Evolutionary conservation across 2,888 invertebrate genomes (phyloP), one percentile per base, ranked within the genome.

Genomic region (Frankliniella intonsa): DNA sequence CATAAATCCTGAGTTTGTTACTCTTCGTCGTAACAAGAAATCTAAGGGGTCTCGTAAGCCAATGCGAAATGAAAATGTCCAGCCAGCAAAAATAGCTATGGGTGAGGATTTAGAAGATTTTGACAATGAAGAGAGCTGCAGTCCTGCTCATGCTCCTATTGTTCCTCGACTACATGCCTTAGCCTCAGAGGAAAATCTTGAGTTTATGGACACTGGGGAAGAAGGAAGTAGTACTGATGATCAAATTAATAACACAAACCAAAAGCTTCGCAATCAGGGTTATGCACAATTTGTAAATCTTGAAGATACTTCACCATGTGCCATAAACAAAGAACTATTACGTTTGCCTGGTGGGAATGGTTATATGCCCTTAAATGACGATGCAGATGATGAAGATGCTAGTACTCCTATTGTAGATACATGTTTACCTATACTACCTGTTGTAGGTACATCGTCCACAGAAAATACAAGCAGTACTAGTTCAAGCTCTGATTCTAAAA

Each of bases 151-250:
- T 55, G 55, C 14, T 12, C 69, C 69, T 76, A 9, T 25, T 8
- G 49, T 83, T 79, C 83, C 83, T 27, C 69, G 82, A 55, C 83
- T 83, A n/a, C 83, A 83, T 22, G 81, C 84, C 22, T 14, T 87
- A 83, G 86, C 87, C n/a, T 93, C 94, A 81, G 89, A 93, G 80
- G 95, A 95, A 84, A 93, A 94, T 86, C 93, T 96, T 84, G 95
- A 95, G 86, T 96, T 94, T 86, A 95, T 94, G 90, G 96, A 96
- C 86, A 95, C 95, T 0, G 95, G 95, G 86, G 94, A 84, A 76
- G 85, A 85, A 11, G 85, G 94, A n/a, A 91, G 93, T 27, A 91
- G 93, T 22, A 89, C 85, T 81, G 87, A 93, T 7, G 94, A 93
- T 85, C 91, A 90, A 19, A 88, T 91, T 83, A 88, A 90, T 80